Evolutionary conservation across 35 echinoderm and acorn worm species (phyloP), one percentile per base, ranked within the genome.

Genomic region (Chiridota heheva): DNA sequence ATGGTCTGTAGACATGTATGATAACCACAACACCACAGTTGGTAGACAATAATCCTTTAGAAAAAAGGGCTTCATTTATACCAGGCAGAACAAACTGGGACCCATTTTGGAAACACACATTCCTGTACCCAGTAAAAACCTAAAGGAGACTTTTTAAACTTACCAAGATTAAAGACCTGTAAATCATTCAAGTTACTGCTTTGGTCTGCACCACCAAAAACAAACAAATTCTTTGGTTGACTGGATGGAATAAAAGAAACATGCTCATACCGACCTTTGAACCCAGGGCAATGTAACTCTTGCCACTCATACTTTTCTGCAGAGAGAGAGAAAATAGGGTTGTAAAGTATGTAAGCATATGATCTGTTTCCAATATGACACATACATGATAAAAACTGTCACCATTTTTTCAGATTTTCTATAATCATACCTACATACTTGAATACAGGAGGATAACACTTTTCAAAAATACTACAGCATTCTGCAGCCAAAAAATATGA

Each of bases 191-290:
- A 44, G 60, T 96, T 96, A 34, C 67, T 73, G 44, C 58, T 64
- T 39, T 84, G 89, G 26, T 96, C 78, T 8, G 93, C 93, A 43
- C 93, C 93, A 36, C 93, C 88, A 84, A 96, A 96, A 3, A 96
- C 72, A 37, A 76, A 85, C 16, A 96, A 31, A 48, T 89, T 84
- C 28, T 80, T 74, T 3, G 80, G 29, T n/a, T 80, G 46, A 37
- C 61, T 74, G 18, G 49, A 18, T 40, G 93, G 69, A 12, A 70
- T 29, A 42, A 86, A 96, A 2, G 88, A 36, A 44, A 77, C 58
- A 69, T 96, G 93, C 49, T 96, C 93, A 76, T 96, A 96, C 0
- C 93, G 82, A 30, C 61, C 88, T 76, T 51, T 70, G 2, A 96
- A 64, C 48, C 93, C 93, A 29, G 47, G 76, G 60, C 79, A 86